Conservation (phyloP, 2,113 vertebrate species). For the Rhea pennata region DNA sequence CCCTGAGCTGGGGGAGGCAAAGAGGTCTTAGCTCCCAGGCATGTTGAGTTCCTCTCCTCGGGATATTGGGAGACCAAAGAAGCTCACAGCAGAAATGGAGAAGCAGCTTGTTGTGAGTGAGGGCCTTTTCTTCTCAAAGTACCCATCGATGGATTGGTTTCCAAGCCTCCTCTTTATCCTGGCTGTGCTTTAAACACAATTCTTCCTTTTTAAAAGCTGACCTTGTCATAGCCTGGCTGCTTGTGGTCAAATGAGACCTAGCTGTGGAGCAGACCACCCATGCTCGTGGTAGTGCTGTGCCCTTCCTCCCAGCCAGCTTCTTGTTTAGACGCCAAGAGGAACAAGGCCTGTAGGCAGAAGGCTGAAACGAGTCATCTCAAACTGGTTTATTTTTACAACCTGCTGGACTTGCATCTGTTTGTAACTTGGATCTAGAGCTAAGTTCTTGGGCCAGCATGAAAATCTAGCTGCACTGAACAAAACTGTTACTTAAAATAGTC, state of each 20-base stretch:
- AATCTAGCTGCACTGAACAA: not conserved
- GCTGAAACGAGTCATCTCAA: not conserved
- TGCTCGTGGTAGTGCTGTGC: accelerated
- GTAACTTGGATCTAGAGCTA: not conserved
- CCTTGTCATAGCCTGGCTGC: not conserved
- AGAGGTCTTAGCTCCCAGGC: not conserved
- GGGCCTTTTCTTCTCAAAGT: not conserved
- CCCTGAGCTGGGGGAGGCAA: not conserved
- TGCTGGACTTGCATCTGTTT: not conserved
- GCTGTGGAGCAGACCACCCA: accelerated
- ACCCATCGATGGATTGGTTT: not conserved
- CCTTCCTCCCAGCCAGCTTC: not conserved
- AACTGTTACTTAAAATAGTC: not conserved
- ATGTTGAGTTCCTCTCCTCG: not conserved
- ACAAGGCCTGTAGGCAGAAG: not conserved
- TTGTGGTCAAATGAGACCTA: not conserved
- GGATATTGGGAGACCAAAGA: not conserved
- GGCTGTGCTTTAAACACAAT: not conserved
- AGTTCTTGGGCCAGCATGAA: not conserved
- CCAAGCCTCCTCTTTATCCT: not conserved
- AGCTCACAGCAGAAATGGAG: not conserved
- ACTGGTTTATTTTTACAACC: not conserved
- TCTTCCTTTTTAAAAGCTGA: not conserved
- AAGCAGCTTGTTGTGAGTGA: not conserved
- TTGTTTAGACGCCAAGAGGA: not conserved